Conservation (phyloP, 2,888 invertebrate genomes). For the Andrena hattorfiana region DNA sequence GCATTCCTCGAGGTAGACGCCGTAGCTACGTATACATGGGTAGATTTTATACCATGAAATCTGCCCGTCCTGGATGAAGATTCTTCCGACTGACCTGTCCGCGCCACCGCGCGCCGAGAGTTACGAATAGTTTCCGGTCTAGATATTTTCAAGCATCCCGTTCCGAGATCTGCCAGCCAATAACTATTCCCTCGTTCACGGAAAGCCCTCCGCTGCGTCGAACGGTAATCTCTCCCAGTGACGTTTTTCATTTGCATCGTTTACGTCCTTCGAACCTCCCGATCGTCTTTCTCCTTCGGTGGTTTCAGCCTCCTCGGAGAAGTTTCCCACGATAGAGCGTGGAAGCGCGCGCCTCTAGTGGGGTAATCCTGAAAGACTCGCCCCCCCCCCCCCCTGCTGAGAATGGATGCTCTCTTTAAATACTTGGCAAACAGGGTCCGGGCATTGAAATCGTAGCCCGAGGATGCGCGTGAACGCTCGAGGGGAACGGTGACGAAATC, state of each 20-base stretch:
- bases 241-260: not conserved
- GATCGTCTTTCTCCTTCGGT: not conserved
- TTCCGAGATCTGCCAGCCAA: slow-evolving; percentile 26
- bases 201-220: not conserved
- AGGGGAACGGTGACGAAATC: too few species aligned
- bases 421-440: not conserved
- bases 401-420: not conserved
- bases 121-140: slow-evolving; percentile 45
- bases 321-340: not conserved
- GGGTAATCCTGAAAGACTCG: not conserved
- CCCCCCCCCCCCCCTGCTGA: not conserved
- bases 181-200: slow-evolving; percentile 7
- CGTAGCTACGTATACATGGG: not conserved
- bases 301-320: not conserved
- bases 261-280: not conserved
- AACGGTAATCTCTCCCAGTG: not conserved
- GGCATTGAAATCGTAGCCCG: not conserved
- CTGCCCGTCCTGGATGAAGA: slow-evolving; percentile 7
- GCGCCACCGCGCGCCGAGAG: slow-evolving; percentile 16
- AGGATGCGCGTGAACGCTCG: not conserved
- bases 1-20: not conserved
- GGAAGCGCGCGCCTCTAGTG: not conserved
- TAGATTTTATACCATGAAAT: slow-evolving; percentile 2
- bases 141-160: slow-evolving; percentile 47
- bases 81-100: slow-evolving; percentile 57